Percentiles rank a stretch among this genome's conserved stretches.
Conservation (phyloP, 2,113 vertebrate species). For the Myotis davidii region DNA sequence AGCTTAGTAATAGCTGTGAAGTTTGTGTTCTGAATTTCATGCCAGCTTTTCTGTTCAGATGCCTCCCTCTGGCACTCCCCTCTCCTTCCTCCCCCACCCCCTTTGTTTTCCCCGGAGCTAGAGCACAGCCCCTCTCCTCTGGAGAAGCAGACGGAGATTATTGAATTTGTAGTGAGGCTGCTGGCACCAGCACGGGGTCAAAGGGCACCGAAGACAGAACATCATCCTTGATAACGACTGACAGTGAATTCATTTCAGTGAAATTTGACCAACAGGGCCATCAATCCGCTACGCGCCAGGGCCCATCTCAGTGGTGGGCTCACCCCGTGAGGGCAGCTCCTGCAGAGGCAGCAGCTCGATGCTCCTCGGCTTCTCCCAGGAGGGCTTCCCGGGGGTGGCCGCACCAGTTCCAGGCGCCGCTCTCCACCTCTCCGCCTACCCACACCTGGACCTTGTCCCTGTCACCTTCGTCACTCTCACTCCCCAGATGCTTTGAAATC, state of each 20-base stretch:
- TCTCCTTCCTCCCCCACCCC: too few relatives aligned
- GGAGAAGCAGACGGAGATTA: background rate
- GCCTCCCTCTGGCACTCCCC: background rate
- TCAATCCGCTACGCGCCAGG: background rate
- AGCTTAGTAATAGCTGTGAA: background rate
- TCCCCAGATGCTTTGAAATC: background rate
- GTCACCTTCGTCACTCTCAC: background rate
- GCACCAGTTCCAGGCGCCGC: background rate
- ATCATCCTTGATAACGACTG: background rate
- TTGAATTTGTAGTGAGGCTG: background rate
- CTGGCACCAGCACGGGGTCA: background rate
- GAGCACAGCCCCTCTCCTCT: background rate
- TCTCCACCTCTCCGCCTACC: background rate
- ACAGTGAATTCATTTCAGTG: background rate
- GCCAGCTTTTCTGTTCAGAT: background rate
- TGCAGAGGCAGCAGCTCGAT: background rate
- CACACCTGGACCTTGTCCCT: background rate
- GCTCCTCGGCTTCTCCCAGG: background rate
- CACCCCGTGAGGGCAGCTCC: background rate
- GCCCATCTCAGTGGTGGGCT: too few relatives aligned
- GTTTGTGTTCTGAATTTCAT: background rate
- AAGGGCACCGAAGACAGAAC: background rate
- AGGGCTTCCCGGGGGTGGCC: background rate
- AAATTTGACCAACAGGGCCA: background rate
- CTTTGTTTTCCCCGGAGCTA: background rate